phyloP scores from a whole-genome alignment of 2,888 invertebrate species.

The Orgyia antiqua region DNA sequence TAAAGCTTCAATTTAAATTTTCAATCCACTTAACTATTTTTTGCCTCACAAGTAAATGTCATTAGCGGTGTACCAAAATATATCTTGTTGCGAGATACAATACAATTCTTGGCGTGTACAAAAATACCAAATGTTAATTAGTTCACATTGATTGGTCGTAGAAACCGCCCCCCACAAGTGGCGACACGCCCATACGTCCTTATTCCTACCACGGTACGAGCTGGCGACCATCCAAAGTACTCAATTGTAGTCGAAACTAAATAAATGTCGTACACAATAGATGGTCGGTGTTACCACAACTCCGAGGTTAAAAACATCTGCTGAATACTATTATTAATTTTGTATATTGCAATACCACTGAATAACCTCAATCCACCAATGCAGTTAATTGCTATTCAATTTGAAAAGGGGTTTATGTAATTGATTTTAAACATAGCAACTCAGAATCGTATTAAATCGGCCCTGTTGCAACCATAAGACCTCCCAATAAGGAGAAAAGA shows the following conservation, averaged over 20 bases:
- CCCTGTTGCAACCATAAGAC: no score
- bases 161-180: slow-evolving; percentile 17
- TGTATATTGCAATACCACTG: neutral
- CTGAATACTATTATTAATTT: neutral
- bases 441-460: no score
- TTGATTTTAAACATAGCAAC: no score
- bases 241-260: slow-evolving; percentile 2
- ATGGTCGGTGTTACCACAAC: neutral
- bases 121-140: slow-evolving; percentile 19
- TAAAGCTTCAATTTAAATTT: no score
- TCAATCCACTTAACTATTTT: neutral
- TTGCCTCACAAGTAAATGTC: neutral
- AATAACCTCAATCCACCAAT: no score
- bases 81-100: neutral
- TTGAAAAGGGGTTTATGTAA: no score
- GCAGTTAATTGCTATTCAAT: no score
- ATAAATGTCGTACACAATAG: slow-evolving; percentile 5
- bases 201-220: slow-evolving; percentile 24
- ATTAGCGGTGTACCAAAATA: neutral
- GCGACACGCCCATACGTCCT: slow-evolving; percentile 36
- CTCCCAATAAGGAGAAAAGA: no score
- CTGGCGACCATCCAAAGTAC: slow-evolving; percentile 23
- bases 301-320: slow-evolving; percentile 2
- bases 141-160: slow-evolving; percentile 19
- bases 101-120: neutral